phyloP scores from a whole-genome alignment of 2,113 vertebrate species.

The Semicossyphus pulcher region DNA sequence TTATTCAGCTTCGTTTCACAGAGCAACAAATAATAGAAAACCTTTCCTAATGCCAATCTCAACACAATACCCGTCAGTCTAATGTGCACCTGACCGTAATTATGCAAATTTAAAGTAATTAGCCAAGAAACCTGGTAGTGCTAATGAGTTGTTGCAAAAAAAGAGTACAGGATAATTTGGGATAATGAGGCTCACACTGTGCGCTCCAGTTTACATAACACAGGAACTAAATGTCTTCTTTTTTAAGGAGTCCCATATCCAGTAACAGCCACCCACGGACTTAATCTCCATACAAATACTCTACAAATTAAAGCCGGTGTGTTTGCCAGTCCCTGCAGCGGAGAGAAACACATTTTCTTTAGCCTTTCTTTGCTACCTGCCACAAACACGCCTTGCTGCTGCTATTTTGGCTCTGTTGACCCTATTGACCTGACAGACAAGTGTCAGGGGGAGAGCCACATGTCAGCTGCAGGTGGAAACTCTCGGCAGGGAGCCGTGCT shows the following conservation, averaged over 20 bases:
- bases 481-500: conserved; percentile 44
- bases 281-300: conserved; percentile 5
- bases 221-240: neutral
- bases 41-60: conserved; percentile 46
- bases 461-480: conserved; percentile 79
- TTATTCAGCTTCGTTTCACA: conserved; percentile 26
- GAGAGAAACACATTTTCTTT: neutral
- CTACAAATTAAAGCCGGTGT: neutral
- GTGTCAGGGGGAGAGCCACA: conserved; percentile 54
- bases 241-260: conserved; percentile 10
- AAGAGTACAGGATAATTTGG: conserved; percentile 33
- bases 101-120: conserved; percentile 63
- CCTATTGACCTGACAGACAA: conserved; percentile 77
- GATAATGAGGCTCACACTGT: conserved; percentile 54
- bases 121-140: conserved; percentile 45
- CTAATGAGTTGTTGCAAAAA: conserved; percentile 49
- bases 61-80: conserved; percentile 41
- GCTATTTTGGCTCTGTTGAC: conserved; percentile 65
- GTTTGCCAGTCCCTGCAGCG: neutral
- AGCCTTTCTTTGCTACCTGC: conserved; percentile 65
- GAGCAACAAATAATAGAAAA: conserved; percentile 21
- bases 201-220: conserved; percentile 15
- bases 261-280: conserved; percentile 6
- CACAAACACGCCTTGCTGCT: conserved; percentile 74
- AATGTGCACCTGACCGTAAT: conserved; percentile 60